Base-by-base conservation (phyloP, 2,888 invertebrate genomes). In the Petrolisthes cinctipes region DNA sequence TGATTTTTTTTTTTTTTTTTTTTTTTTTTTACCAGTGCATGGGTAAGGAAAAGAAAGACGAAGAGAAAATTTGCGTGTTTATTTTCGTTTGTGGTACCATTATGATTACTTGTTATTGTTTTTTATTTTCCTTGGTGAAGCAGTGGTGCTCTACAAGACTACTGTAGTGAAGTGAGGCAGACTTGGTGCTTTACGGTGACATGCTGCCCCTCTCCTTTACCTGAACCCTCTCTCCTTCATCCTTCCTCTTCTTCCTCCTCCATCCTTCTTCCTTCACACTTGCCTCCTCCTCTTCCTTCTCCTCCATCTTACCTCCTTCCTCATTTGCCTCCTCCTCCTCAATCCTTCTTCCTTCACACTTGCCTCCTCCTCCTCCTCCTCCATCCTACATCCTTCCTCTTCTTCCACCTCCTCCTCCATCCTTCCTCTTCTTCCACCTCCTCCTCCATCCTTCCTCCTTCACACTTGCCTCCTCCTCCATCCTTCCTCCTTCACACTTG, bases 21-120 rank as follows among this genome's bases (percentile, higher is more conserved):
- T 37, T 23, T 73, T 73, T 20, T 9, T 73, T 73, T 73, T 9
- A 5, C 20, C 20, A 20, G 4, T 37, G n/a, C n/a, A 23, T 20
- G 37, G 5, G 20, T 73, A 73, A 17, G 73, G 37, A 6, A 73
- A n/a, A n/a, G n/a, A n/a, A 0, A n/a, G 4, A 20, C 6, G 9
- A 73, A 73, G 4, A 17, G 37, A 73, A 5, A 73, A 4, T 20
- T 6, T 3, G 7, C 23, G 51, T 51, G 14, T 37, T 51, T 51
- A 6, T 23, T 23, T 4, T 75, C 23, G 54, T 51, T 53, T n/a
- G 51, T 37, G n/a, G n/a, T 75, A 75, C 23, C 23, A 71, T 71
- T 71, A 71, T 71, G n/a, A 71, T 71, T 71, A 71, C 23, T 71
- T 20, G n/a, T 71, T 71, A 20, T 73, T 20, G 7, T 73, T 73